Evolutionary conservation across 30 jellyfish, hydroid and myxozoan species (phyloP).

Genomic region (Turritopsis rubra): DNA sequence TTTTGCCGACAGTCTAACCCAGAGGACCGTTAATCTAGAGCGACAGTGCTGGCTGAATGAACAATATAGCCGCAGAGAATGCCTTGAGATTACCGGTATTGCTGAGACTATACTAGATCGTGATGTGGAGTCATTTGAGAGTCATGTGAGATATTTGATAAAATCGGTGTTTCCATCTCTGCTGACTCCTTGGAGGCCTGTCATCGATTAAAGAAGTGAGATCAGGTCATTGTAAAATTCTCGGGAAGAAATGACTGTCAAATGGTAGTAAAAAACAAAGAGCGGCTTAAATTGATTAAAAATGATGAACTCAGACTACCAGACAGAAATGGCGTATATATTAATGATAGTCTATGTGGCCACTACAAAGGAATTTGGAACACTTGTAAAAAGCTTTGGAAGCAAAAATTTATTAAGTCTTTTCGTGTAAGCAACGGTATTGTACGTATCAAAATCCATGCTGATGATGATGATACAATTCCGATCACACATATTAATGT

Average conservation of each 20-base stretch:
- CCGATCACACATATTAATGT: not conserved
- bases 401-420: not conserved
- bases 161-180: not conserved
- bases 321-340: not conserved
- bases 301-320: not conserved
- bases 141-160: not conserved
- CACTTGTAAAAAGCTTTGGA: not conserved
- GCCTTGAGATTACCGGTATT: constrained; percentile 2
- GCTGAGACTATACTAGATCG: not conserved
- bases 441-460: not conserved
- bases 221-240: not conserved
- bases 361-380: constrained; percentile 1
- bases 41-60: not conserved
- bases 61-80: constrained; percentile 1
- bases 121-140: not conserved
- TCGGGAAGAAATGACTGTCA: not conserved
- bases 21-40: not conserved
- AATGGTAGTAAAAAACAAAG: not conserved
- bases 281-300: too few species aligned
- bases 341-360: too few species aligned
- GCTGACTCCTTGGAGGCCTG: not conserved
- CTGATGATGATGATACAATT: not conserved
- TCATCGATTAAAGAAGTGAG: constrained; percentile 3
- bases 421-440: constrained; percentile 3
- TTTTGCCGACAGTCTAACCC: too few species aligned